Evolutionary conservation across 2,797 vertebrate species (phyloP), one percentile per base, ranked within the genome.

Genomic region (Telmatherina bonti): DNA sequence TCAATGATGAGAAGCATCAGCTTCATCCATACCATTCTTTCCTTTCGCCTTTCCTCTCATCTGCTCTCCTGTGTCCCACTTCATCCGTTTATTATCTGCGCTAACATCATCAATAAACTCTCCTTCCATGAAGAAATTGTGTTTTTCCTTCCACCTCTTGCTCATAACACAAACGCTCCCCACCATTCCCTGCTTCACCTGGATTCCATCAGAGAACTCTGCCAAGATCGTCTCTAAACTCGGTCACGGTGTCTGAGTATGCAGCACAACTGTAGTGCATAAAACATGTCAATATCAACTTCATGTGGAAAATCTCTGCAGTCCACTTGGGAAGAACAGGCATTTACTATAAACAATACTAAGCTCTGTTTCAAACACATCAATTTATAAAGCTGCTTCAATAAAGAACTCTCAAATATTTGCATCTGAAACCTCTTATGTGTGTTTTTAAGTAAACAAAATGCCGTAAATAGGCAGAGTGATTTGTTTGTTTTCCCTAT

Each of bases 401-500:
- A 64, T 35, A 45, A 81, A 68, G 27, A 54, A 43, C 55, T 67
- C 58, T 38, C 18, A 33, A 67, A 62, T 27, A 45, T 73, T 49
- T 66, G 15, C 61, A n/a, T 53, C 38, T 54, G 52, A 47, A 49
- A 16, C 30, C 18, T 18, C 12, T 24, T 38, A 16, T 56, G 65
- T 67, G 35, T 59, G 45, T 47, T 30, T 33, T 68, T 69, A 75
- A 76, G 81, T 70, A 81, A 83, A 87, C 64, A 81, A 51, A 82
- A 75, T 35, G 51, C 54, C 68, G 55, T 41, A 79, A 72, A 81
- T 63, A 81, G 57, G 20, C 55, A 49, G 61, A 75, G 63, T 71
- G 72, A 82, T 76, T 74, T 84, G 83, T 90, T 84, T 88, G 72
- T 68, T 72, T 69, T 84, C 30, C 85, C 74, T 76, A 83, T 91